These are phyloP conservation scores for Trypoxylon attenuatum DNA, from an alignment of 2,888 invertebrate genomes.

Conservation along the genomic window DNA sequence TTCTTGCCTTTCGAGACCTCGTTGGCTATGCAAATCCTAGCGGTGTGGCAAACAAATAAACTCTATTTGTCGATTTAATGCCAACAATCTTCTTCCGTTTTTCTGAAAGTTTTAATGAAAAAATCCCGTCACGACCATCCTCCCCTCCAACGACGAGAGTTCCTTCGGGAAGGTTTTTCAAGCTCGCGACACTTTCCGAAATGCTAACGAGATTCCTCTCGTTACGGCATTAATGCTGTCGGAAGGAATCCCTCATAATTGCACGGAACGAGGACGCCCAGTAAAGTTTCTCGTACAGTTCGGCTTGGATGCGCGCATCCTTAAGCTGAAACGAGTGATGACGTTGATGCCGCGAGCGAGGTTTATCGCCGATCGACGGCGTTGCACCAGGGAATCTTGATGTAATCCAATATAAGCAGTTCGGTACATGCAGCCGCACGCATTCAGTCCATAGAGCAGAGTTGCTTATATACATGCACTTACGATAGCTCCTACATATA, in stretches of 20 bases:
- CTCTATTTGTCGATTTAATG: not conserved
- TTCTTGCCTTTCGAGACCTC: not conserved
- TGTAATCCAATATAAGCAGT: constrained; percentile 33
- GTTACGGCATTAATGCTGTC: constrained; percentile 16
- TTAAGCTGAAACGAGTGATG: constrained; percentile 1
- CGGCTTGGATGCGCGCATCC: too few relatives aligned
- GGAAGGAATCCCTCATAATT: constrained; percentile 10
- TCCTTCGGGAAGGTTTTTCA: constrained; percentile 7
- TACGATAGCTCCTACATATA: not conserved
- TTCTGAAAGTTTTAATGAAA: constrained; percentile 13
- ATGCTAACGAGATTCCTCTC: constrained; percentile 9
- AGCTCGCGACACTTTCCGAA: not conserved
- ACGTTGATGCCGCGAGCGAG: not conserved
- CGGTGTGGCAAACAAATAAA: not conserved
- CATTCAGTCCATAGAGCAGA: constrained; percentile 11
- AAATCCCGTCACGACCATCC: constrained; percentile 4
- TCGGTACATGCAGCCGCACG: constrained; percentile 24
- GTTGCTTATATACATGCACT: not conserved
- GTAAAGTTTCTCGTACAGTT: not conserved
- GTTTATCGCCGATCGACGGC: constrained; percentile 19
- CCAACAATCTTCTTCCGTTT: not conserved
- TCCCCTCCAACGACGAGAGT: not conserved
- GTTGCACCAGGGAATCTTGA: constrained; percentile 34
- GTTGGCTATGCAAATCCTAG: not conserved
- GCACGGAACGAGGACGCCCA: not conserved